Conservation (phyloP, 2,797 vertebrate genomes). For the Calcarius lapponicus region DNA sequence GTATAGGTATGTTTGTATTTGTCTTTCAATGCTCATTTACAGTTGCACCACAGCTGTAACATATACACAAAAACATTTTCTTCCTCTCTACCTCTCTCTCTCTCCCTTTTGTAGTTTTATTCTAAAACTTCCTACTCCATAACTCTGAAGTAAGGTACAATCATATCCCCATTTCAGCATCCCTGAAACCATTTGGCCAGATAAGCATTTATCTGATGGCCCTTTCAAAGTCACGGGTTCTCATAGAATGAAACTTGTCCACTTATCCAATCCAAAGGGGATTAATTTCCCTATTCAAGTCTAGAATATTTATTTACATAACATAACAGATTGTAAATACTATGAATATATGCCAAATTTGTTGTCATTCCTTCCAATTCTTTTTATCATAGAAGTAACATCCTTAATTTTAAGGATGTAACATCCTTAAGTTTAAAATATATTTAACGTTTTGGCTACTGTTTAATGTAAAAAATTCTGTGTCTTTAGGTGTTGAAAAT, state of each 20-base stretch:
- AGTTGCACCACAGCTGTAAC: not conserved
- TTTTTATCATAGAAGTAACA: not conserved
- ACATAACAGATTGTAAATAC: not conserved
- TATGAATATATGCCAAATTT: not conserved
- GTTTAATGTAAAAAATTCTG: not conserved
- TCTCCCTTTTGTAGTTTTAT: not conserved
- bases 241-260: not conserved
- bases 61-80: not conserved
- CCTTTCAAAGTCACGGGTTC: not conserved
- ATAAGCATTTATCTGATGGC: not conserved
- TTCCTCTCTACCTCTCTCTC: not conserved
- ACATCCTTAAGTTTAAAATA: not conserved
- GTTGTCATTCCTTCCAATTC: fast-evolving
- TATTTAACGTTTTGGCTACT: not conserved
- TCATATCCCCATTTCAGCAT: not conserved
- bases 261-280: not conserved
- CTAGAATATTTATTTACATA: not conserved
- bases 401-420: not conserved
- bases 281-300: not conserved
- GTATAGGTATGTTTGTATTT: not conserved
- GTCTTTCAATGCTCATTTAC: not conserved
- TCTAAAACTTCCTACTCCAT: not conserved
- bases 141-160: not conserved
- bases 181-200: not conserved
- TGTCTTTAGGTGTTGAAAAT: not conserved